A percentile compares a stretch with the other conserved stretches of the same genome.
Evolutionary conservation across 2,113 vertebrate genomes (phyloP).

Genomic region (Trematocara marginatum): DNA sequence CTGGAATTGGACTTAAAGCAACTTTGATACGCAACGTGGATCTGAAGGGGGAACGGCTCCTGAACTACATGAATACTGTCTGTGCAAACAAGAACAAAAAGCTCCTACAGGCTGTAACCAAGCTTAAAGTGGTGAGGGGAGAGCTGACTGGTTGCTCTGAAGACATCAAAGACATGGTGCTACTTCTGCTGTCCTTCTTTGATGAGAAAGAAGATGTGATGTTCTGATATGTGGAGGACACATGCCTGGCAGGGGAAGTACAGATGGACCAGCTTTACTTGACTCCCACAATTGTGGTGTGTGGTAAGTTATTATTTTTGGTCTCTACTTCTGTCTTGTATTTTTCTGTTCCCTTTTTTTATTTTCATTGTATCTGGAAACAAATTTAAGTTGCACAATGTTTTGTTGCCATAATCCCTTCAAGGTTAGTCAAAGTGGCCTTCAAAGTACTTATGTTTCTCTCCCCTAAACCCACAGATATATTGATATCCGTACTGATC

Average conservation of each 20-base stretch:
- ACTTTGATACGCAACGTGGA: background rate
- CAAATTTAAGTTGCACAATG: background rate
- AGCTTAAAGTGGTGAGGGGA: too few relatives aligned
- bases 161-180: too few relatives aligned
- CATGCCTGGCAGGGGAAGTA: background rate
- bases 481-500: background rate
- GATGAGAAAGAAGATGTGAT: background rate
- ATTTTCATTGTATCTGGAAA: background rate
- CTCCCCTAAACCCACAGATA: background rate
- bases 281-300: background rate
- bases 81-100: background rate
- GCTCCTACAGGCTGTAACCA: too few relatives aligned
- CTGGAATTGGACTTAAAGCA: too few relatives aligned
- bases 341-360: background rate
- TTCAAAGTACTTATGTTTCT: rapidly evolving
- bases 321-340: background rate
- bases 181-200: too few relatives aligned
- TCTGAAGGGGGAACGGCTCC: background rate
- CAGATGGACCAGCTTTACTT: background rate
- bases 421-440: background rate
- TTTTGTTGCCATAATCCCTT: background rate
- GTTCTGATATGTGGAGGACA: background rate
- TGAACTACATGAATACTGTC: slow-evolving; percentile 14
- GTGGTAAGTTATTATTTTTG: background rate
- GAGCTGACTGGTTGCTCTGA: too few relatives aligned